Evolutionary conservation across 1,140 invertebrate species (phyloP).

Genomic region (Zaprionus capensis): DNA sequence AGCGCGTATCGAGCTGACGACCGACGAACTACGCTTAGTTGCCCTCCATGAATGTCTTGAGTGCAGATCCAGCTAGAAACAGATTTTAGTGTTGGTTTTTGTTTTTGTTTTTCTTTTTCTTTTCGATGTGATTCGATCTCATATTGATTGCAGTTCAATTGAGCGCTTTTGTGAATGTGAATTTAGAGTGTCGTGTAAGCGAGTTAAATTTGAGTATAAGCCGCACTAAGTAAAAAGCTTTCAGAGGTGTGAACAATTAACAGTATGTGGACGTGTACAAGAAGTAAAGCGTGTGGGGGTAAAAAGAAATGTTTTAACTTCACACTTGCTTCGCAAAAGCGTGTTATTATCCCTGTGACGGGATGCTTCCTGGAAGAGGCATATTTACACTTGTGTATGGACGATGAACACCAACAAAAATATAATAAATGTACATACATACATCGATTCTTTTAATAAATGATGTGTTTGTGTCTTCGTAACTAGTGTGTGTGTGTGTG

Average conservation of each 20-base stretch:
- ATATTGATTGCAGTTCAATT: background rate
- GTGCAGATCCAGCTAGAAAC: slow-evolving; percentile 76
- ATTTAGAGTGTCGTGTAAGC: slow-evolving; percentile 16
- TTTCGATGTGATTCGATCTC: slow-evolving; percentile 2
- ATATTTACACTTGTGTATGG: background rate
- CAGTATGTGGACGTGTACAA: slow-evolving; percentile 9
- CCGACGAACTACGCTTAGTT: slow-evolving; percentile 74
- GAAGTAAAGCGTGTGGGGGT: slow-evolving; percentile 30
- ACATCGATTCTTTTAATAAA: background rate
- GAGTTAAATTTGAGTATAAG: slow-evolving; percentile 6
- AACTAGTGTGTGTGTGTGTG: slow-evolving; percentile 22
- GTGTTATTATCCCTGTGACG: background rate
- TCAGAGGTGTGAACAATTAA: slow-evolving; percentile 11
- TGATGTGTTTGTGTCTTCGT: slow-evolving; percentile 19
- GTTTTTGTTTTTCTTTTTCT: slow-evolving; percentile 13
- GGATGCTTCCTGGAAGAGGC: background rate
- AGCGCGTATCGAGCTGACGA: slow-evolving; percentile 49
- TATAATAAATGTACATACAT: slow-evolving; percentile 32
- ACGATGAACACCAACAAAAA: slow-evolving; percentile 7
- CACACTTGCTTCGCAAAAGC: background rate
- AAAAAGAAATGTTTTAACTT: background rate
- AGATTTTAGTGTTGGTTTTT: slow-evolving; percentile 65
- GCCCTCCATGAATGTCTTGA: slow-evolving; percentile 71
- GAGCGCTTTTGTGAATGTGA: background rate
- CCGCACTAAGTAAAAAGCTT: slow-evolving; percentile 28